A percentile compares a stretch with the other conserved stretches of the same genome.
Evolutionary conservation across 2,113 vertebrate genomes (phyloP).

Genomic region (Anthoscopus minutus): DNA sequence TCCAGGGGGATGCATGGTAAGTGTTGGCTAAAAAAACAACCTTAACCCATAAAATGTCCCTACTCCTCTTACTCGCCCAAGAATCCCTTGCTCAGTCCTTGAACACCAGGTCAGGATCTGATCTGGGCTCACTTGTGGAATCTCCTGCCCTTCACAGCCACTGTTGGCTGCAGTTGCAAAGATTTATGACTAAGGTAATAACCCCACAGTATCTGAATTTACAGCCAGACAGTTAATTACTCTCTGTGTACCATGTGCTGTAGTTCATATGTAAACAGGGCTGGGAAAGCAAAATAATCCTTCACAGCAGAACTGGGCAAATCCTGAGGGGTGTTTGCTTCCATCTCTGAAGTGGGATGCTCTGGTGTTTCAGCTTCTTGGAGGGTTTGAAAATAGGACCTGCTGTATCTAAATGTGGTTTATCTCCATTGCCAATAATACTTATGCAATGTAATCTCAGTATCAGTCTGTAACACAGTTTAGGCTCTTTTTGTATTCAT

Average conservation of each 20-base stretch:
- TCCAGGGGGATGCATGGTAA: neutral
- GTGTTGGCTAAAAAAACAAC: neutral
- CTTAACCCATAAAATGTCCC: neutral
- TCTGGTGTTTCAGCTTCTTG: neutral
- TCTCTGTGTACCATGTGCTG: neutral
- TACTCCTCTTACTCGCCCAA: neutral
- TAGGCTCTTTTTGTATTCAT: slow-evolving; percentile 54
- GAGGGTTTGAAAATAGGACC: neutral
- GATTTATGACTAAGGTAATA: neutral
- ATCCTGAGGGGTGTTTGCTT: neutral
- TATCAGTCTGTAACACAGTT: slow-evolving; percentile 13
- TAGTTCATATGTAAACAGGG: neutral
- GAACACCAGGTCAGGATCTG: neutral
- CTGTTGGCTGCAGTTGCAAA: neutral
- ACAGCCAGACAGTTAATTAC: neutral
- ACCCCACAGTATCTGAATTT: neutral
- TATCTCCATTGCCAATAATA: neutral
- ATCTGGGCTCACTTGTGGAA: neutral
- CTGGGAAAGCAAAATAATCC: neutral
- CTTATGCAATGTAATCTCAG: neutral
- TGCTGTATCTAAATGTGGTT: neutral
- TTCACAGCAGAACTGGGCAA: neutral
- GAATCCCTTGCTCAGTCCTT: neutral
- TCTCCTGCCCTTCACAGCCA: neutral
- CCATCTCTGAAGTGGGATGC: neutral